Conservation (phyloP, 2,888 invertebrate genomes). For the Drosophila lutescens region DNA sequence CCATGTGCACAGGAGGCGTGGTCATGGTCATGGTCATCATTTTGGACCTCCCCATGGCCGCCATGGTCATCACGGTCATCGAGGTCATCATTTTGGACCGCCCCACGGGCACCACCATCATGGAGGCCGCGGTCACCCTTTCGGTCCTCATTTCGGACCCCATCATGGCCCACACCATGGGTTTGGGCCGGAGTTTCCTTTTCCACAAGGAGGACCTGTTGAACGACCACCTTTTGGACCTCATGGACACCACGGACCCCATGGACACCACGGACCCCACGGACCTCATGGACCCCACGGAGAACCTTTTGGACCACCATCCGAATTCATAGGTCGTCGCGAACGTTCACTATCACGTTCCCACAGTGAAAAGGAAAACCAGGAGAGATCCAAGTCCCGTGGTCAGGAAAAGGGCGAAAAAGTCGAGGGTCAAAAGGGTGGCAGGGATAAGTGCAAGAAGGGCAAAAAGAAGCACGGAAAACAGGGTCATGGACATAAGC, state of each 20-base stretch:
- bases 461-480: conserved; percentile 8
- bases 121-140: conserved; percentile 12
- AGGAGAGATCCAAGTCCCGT: conserved; percentile 2
- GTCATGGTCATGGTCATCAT: not conserved
- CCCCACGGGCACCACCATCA: conserved; percentile 11
- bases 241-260: not conserved
- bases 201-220: not conserved
- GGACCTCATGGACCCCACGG: not conserved
- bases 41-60: not conserved
- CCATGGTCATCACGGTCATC: not conserved
- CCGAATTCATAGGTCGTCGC: not conserved
- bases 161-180: not conserved
- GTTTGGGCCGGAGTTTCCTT: not conserved
- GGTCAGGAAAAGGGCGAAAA: conserved; percentile 17
- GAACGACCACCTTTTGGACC: not conserved
- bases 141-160: not conserved
- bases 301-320: not conserved
- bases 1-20: conserved; percentile 11
- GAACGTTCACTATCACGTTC: conserved; percentile 23
- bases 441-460: conserved; percentile 16
- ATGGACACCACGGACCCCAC: not conserved
- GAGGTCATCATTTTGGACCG: not conserved
- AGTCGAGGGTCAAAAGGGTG: not conserved
- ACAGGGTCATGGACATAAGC: not conserved
- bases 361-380: conserved; percentile 11